Base-by-base conservation (phyloP, 2,113 vertebrate species). In the Sminthopsis crassicaudata region DNA sequence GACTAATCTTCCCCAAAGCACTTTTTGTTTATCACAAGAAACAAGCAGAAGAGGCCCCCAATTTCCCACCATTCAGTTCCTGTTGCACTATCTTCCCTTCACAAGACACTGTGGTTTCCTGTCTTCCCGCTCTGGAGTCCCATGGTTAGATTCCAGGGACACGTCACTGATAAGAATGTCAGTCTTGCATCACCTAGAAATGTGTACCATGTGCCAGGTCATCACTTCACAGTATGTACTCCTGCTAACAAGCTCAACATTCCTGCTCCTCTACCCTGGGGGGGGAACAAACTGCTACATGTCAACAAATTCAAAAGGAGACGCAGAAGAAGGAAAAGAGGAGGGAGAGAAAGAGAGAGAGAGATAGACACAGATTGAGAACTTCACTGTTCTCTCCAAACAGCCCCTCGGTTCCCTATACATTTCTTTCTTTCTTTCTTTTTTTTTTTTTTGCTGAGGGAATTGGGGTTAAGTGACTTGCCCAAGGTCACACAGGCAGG, bases 361-460 rank as follows among this genome's bases (percentile, higher is more conserved):
- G 2, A 60, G 26, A 2, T 2, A 60, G 57, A 30, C 2, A 60
- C 26, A 60, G 55, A 60, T 2, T 22, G 19, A 60, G 27, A 60
- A 67, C 30, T 67, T 67, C 60, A 67, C 3, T 67, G 14, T 30
- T 22, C 30, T 36, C 27, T 36, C 60, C 30, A 67, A 84, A 1
- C 67, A 42, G 92, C 60, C n/a, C 42, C 92, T 12, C 54, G 52
- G 90, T 96, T 93, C 67, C 67, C 90, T 50, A 92, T 57, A 2
- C 89, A 51, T 51, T 51, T 51, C 50, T 51, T 51, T 51, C 50
- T 51, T 51, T 48, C 48, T 48, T 48, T 51, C 48, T 48, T 51
- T 51, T 8, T 50, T 50, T 50, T 50, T 8, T 50, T 51, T 51
- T 51, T 51, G 50, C 50, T 51, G 50, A 51, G 50, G 50, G 0